Evolutionary conservation across 2,113 vertebrate species (phyloP).

Genomic region (Eira barbara): DNA sequence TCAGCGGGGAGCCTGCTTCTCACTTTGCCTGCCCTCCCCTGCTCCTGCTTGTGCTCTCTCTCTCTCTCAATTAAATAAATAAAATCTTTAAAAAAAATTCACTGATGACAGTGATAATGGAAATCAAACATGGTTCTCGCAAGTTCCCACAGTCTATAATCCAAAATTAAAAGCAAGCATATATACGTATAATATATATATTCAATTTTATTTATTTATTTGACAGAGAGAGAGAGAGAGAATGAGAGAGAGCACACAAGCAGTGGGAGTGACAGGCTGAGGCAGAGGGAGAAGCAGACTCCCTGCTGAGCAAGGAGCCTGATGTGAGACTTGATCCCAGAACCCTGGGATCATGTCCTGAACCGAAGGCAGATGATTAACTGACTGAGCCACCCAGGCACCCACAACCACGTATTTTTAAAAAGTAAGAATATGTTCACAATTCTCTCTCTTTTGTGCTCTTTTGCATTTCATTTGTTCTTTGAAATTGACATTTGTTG

Average conservation of each 20-base stretch:
- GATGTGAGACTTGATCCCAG: no score
- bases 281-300: no score
- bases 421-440: neutral
- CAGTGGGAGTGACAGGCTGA: no score
- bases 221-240: no score
- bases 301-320: no score
- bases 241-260: no score
- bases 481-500: conserved; percentile 25
- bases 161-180: neutral
- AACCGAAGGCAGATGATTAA: no score
- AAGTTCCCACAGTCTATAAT: neutral
- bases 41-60: neutral
- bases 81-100: conserved; percentile 15
- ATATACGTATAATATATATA: no score
- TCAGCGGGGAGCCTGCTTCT: neutral
- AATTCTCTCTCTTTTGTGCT: neutral
- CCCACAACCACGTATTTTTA: neutral
- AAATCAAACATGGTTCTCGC: neutral
- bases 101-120: neutral
- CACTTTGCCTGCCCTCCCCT: neutral
- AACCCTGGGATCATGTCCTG: no score
- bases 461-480: conserved; percentile 2
- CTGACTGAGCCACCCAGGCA: no score
- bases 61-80: neutral
- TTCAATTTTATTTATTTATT: no score